phyloP scores from a whole-genome alignment of 1,140 invertebrate species.

The Hydropsyche tenuis region DNA sequence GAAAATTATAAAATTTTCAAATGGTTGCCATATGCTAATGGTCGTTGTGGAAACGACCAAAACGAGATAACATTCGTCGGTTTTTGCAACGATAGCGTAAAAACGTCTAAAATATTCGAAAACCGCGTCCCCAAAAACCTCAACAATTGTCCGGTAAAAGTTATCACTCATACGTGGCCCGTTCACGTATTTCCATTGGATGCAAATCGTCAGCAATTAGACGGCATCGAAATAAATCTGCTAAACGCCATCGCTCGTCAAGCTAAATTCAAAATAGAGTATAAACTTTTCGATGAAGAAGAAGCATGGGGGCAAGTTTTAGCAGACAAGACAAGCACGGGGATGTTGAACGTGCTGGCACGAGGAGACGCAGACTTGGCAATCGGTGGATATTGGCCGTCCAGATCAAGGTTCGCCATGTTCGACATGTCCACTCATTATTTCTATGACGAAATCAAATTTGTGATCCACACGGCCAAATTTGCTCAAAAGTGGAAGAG shows the following conservation, averaged over 20 bases:
- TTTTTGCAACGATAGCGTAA: slow-evolving; percentile 25
- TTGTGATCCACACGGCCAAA: slow-evolving; percentile 43
- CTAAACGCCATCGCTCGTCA: slow-evolving; percentile 43
- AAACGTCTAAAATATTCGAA: slow-evolving; percentile 37
- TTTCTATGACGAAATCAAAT: slow-evolving; percentile 40
- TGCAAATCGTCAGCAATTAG: slow-evolving; percentile 5
- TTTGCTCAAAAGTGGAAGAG: slow-evolving; percentile 30
- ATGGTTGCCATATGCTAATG: slow-evolving; percentile 49
- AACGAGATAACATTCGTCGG: slow-evolving; percentile 34
- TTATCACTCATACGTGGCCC: slow-evolving; percentile 45
- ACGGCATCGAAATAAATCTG: slow-evolving; percentile 48
- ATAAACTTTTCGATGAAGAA: slow-evolving; percentile 22
- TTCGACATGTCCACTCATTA: slow-evolving; percentile 40
- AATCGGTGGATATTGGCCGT: slow-evolving; percentile 42
- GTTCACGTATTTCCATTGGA: slow-evolving; percentile 43
- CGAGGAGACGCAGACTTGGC: slow-evolving; percentile 35
- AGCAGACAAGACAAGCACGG: slow-evolving; percentile 45
- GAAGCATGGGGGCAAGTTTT: slow-evolving; percentile 42
- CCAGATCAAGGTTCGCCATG: slow-evolving; percentile 22
- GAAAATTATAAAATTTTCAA: slow-evolving; percentile 41
- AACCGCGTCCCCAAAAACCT: slow-evolving; percentile 50
- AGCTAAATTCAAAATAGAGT: slow-evolving; percentile 44
- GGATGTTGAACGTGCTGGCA: slow-evolving; percentile 26
- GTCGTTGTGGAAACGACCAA: slow-evolving; percentile 43
- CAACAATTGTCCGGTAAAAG: slow-evolving; percentile 47